Evolutionary conservation across 2,113 vertebrate species (phyloP).

Genomic region (Galeopterus variegatus): DNA sequence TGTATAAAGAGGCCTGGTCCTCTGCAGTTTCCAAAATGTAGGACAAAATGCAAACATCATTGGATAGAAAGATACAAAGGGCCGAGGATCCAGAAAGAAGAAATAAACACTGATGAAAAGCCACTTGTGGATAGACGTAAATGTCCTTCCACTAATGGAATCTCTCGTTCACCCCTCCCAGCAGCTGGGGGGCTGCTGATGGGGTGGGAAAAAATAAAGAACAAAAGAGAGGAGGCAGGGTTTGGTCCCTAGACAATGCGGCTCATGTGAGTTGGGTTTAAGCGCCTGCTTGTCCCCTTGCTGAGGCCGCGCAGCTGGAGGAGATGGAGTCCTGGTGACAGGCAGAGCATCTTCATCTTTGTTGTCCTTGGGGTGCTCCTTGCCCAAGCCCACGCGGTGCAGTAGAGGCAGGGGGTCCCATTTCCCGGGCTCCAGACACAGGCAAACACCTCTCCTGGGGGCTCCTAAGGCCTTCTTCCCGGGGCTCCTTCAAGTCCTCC

Average conservation of each 20-base stretch:
- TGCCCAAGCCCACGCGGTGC: background rate
- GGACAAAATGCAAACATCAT: too few relatives aligned
- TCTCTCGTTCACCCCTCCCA: background rate
- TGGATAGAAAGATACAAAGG: background rate
- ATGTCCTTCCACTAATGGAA: background rate
- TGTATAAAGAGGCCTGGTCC: background rate
- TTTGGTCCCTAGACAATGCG: background rate
- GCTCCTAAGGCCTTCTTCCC: background rate
- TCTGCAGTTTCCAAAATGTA: background rate
- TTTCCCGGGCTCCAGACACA: background rate
- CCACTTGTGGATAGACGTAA: background rate
- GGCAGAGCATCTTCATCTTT: background rate
- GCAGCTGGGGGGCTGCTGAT: too few relatives aligned
- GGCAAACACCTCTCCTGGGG: background rate
- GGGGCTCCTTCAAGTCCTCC: background rate
- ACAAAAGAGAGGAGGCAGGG: too few relatives aligned
- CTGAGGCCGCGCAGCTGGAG: background rate
- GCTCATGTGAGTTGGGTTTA: background rate
- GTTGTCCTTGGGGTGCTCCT: background rate
- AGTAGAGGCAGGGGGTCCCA: background rate
- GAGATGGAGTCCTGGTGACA: accelerated
- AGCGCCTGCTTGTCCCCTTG: too few relatives aligned
- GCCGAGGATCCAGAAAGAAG: background rate
- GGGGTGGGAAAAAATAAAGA: background rate
- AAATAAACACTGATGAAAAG: too few relatives aligned